Evolutionary conservation across 2,113 vertebrate genomes (phyloP), one percentile per base, ranked within the genome.

Genomic region (Lophochroa leadbeateri): DNA sequence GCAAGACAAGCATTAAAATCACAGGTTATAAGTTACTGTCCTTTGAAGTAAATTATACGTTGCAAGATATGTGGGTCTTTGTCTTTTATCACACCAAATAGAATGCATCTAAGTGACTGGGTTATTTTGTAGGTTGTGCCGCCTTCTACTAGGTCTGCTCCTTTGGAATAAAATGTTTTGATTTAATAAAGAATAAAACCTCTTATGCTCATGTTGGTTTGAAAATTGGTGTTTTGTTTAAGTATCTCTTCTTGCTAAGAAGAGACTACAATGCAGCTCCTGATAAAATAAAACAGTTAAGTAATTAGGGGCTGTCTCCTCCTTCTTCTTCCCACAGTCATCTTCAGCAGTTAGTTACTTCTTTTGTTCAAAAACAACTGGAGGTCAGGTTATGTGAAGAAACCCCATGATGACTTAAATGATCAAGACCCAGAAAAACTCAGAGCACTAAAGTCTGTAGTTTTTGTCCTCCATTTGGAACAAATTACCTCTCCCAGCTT

Each of bases 1-100:
- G 81, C 88, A 91, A 91, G 80, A 86, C 91, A 97, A 94, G 95
- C 90, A 96, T 97, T 98, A 96, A 96, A 97, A 97, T 97, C 93
- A 97, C 10, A 97, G 92, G 74, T 64, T 97, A 60, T 83, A 82
- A 77, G 89, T 92, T 94, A 75, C 79, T 93, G 85, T 96, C 79
- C 82, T 94, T 65, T 71, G 77, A 95, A 94, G 92, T 87, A 97
- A 97, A 97, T 97, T 94, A 96, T 39, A 97, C 0, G 68, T 49
- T 90, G 44, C 68, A 82, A 57, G 84, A 61, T 74, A 8, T 60
- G 64, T 2, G 21, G 78, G 74, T 96, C 90, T 90, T 95, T 87
- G 76, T 97, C 77, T 97, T 97, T 94, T 93, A 96, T 96, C 79
- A 88, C 86, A 94, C 60, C n/a, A 96, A 93, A 90, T 82, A 2